Conservation (phyloP, 2,113 vertebrate species). For the Labeo rohita region DNA sequence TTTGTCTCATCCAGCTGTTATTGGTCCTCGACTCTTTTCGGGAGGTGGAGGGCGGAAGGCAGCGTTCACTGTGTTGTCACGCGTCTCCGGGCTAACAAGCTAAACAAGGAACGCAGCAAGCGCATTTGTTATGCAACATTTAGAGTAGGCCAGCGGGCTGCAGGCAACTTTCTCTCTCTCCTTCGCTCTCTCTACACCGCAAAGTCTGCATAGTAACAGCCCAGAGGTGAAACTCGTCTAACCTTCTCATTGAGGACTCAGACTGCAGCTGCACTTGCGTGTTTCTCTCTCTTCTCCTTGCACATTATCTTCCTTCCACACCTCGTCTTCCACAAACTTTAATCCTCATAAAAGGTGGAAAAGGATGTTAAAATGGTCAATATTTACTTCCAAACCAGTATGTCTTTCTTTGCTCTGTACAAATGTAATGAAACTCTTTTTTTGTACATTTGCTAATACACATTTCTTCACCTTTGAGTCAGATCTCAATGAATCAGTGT, state of each 20-base stretch:
- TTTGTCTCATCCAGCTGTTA: slow-evolving; percentile 18
- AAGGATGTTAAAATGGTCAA: no score
- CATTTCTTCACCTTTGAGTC: not conserved
- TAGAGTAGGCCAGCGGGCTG: slow-evolving; percentile 29
- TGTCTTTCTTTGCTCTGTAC: no score
- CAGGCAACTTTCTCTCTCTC: not conserved
- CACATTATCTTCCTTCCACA: not conserved
- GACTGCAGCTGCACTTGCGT: not conserved
- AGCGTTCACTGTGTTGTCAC: not conserved
- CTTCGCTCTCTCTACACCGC: not conserved
- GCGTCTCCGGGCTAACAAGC: slow-evolving; percentile 15
- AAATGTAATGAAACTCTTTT: not conserved
- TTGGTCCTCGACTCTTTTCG: not conserved
- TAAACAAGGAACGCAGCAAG: not conserved
- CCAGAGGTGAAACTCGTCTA: slow-evolving; percentile 38
- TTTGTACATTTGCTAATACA: not conserved
- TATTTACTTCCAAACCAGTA: no score
- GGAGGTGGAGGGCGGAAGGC: not conserved
- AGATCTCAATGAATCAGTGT: not conserved
- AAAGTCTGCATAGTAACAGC: slow-evolving; percentile 56
- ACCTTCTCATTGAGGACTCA: slow-evolving; percentile 35
- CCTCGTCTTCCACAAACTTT: not conserved
- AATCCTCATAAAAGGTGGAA: not conserved
- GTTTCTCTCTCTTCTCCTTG: not conserved
- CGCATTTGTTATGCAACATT: slow-evolving; percentile 53